Conservation (phyloP, 1,140 invertebrate genomes). For the Myzus persicae region DNA sequence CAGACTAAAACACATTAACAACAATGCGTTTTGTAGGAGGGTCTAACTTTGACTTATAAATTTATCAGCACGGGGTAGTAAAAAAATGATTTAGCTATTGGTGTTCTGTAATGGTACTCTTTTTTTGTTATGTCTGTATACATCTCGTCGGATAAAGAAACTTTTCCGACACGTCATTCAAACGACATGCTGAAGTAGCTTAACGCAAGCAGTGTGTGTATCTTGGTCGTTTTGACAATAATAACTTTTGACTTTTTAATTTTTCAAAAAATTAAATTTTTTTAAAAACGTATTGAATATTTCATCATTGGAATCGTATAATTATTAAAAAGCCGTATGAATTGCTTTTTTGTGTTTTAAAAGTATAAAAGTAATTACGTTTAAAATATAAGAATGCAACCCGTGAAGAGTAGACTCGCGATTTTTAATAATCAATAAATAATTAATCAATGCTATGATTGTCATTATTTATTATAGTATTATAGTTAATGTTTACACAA, state of each 20-base stretch:
- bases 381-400: not conserved
- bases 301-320: not conserved
- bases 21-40: not conserved
- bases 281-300: not conserved
- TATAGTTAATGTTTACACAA: not conserved
- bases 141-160: not conserved
- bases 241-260: not conserved
- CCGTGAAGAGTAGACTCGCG: not conserved
- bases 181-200: not conserved
- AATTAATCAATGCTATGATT: not conserved
- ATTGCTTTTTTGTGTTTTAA: not conserved
- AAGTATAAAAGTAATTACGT: not conserved
- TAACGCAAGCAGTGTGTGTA: not conserved
- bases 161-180: not conserved
- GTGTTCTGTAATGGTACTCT: not conserved
- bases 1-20: not conserved
- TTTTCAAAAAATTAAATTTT: not conserved
- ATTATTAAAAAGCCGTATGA: not conserved
- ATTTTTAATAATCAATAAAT: not conserved
- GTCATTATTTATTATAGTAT: not conserved
- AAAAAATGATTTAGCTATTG: not conserved
- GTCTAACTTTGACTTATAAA: not conserved
- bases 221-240: not conserved
- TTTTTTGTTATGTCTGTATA: not conserved
- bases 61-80: not conserved